These are phyloP conservation scores for Steatocranus sp. DNA, from an alignment of 2,797 vertebrate genomes.

Conservation along the genomic window DNA sequence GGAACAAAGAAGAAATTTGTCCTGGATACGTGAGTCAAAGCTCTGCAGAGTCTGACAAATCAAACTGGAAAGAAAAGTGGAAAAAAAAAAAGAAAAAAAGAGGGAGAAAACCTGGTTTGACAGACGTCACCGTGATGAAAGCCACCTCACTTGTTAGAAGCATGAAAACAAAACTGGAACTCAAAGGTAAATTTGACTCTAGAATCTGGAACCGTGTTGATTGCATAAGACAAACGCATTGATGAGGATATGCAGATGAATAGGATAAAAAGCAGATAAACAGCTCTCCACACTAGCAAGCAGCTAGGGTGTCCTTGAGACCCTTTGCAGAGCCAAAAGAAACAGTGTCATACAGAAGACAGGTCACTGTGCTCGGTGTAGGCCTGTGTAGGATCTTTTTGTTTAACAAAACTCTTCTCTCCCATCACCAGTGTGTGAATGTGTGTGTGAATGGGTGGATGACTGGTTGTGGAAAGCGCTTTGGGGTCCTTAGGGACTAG, in stretches of 20 bases:
- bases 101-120: background rate
- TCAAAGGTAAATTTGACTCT: background rate
- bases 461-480: too few relatives aligned
- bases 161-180: background rate
- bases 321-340: background rate
- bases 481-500: too few relatives aligned
- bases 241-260: background rate
- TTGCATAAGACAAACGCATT: background rate
- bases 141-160: background rate
- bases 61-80: background rate
- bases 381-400: background rate
- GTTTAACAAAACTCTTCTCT: background rate
- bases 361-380: background rate
- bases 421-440: too few relatives aligned
- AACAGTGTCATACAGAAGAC: background rate
- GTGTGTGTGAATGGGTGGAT: too few relatives aligned
- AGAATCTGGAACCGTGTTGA: background rate
- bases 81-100: background rate
- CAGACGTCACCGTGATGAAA: background rate
- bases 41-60: background rate
- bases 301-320: background rate
- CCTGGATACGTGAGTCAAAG: background rate
- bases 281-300: background rate
- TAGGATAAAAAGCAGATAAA: background rate
- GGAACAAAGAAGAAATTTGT: conserved; percentile 30